These are phyloP conservation scores for Pteropus rufus DNA, from an alignment of 2,797 vertebrate species.

Conservation along the genomic window DNA sequence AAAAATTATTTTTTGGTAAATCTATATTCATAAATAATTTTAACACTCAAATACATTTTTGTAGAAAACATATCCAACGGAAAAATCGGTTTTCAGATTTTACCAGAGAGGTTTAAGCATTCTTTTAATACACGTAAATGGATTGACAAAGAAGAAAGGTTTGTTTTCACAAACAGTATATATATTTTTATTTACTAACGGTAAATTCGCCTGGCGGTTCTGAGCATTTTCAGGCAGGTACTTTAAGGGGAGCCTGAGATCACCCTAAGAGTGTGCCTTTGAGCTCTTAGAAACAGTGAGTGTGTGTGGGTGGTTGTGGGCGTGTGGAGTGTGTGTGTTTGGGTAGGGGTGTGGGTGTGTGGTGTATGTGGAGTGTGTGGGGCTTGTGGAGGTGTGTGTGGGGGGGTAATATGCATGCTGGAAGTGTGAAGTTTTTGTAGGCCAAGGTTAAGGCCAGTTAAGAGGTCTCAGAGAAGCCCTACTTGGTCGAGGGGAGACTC, in stretches of 20 bases:
- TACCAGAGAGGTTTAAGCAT: not conserved
- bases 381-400: rapidly evolving
- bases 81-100: conserved; percentile 41
- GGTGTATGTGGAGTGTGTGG: not conserved
- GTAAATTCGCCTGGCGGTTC: not conserved
- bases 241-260: not conserved
- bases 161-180: not conserved
- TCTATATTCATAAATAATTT: conserved; percentile 16
- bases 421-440: not conserved
- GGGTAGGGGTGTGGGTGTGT: not conserved
- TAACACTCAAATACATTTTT: not conserved
- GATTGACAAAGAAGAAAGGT: not conserved
- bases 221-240: not conserved
- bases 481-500: not conserved
- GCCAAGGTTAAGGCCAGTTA: not conserved
- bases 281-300: not conserved
- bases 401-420: too few relatives aligned
- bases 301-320: not conserved
- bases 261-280: not conserved
- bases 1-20: not conserved
- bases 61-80: not conserved
- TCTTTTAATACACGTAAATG: not conserved
- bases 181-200: too few relatives aligned
- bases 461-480: not conserved
- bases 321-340: not conserved